phyloP scores from a whole-genome alignment of 1,140 invertebrate genomes.

The Fopius arisanus region DNA sequence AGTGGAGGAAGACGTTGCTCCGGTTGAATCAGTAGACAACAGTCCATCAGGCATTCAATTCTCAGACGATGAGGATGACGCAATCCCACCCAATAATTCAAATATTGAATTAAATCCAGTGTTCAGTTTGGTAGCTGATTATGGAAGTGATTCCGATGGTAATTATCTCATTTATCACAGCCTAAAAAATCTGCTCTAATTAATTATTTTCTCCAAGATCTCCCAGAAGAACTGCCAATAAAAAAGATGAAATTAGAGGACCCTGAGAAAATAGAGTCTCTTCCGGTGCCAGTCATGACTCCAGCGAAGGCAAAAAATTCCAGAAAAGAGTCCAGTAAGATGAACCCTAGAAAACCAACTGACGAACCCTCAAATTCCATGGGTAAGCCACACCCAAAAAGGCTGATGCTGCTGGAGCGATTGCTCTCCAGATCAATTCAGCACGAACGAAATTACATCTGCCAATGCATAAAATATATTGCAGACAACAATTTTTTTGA shows the following conservation, averaged over 20 bases:
- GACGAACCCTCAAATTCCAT: constrained; percentile 22
- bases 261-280: background rate
- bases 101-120: constrained; percentile 9
- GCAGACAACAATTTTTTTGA: constrained; percentile 76
- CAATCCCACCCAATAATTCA: background rate
- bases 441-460: constrained; percentile 77
- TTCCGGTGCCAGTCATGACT: background rate
- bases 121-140: constrained; percentile 51
- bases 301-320: background rate
- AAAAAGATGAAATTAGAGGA: constrained; percentile 44
- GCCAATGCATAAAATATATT: constrained; percentile 79
- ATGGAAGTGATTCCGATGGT: constrained; percentile 49
- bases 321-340: background rate
- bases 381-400: constrained; percentile 26
- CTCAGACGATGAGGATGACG: constrained; percentile 43
- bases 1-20: background rate
- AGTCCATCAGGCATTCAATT: constrained; percentile 11
- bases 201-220: constrained; percentile 42
- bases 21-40: background rate
- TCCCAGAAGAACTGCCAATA: constrained; percentile 53
- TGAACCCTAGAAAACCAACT: constrained; percentile 15
- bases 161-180: constrained; percentile 26
- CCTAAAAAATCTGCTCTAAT: background rate
- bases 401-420: constrained; percentile 49
- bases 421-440: constrained; percentile 55